Evolutionary conservation across 2,113 vertebrate species (phyloP).

Genomic region (Nyctereutes procyonoides): DNA sequence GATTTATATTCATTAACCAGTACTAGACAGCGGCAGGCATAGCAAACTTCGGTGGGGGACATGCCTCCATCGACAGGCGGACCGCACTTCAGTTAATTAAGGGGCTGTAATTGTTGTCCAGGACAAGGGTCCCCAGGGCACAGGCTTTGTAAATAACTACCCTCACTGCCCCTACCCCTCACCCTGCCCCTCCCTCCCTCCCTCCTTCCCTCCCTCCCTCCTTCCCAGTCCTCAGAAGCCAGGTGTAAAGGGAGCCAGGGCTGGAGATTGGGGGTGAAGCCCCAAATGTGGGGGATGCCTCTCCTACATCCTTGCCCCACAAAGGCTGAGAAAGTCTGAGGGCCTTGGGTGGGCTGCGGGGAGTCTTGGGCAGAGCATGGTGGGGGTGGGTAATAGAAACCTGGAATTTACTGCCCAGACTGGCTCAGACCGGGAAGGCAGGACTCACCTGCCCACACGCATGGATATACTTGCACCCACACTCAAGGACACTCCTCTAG

Average conservation of each 20-base stretch:
- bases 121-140: constrained; percentile 90
- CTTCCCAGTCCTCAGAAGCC: constrained; percentile 4
- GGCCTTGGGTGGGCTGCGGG: neutral
- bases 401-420: neutral
- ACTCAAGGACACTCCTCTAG: neutral
- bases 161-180: constrained; percentile 79
- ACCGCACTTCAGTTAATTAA: constrained; percentile 92
- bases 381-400: neutral
- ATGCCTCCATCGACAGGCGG: constrained; percentile 86
- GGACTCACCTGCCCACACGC: fast-evolving
- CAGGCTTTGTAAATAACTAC: constrained; percentile 89
- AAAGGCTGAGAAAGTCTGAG: neutral
- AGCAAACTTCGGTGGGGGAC: constrained; percentile 87
- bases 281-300: neutral
- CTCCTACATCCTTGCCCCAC: neutral
- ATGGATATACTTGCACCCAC: fast-evolving
- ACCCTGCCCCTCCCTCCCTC: neutral
- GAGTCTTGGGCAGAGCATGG: neutral
- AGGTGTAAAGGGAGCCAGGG: constrained; percentile 35
- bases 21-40: constrained; percentile 85
- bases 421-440: neutral
- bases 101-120: constrained; percentile 89
- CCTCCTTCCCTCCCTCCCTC: neutral
- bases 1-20: constrained; percentile 95
- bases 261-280: neutral